Base-by-base conservation (phyloP, 2,888 invertebrate species). In the Brachynemurus nebulosus region DNA sequence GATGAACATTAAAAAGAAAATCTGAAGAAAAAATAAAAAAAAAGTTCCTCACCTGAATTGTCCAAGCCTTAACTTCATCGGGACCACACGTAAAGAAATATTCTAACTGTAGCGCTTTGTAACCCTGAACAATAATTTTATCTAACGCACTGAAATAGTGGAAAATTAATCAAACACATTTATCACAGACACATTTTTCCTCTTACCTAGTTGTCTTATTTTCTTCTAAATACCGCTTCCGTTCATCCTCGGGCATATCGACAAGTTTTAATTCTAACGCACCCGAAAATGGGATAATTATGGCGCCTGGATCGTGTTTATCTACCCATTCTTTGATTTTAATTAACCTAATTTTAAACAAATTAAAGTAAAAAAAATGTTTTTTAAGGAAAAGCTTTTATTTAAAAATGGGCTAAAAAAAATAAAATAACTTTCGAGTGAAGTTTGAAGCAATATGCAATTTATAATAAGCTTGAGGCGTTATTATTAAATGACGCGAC, bases 61-160 rank as follows among this genome's bases (percentile, higher is more conserved):
- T 97, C 98, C 98, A 99, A 18, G 96, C 97, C 66, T 96, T 97
- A 7, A 99, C 98, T 74, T 99, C 98, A 66, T 98, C 98, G 38
- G 82, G 75, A 12, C 98, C 98, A 43, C 90, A 77, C 2, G 98
- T 98, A 68, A 99, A 99, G 75, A 98, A 99, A 64, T 99, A 99
- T 64, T 91, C 86, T 56, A 99, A 68, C 57, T 95, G 91, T 42
- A 99, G 70, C 1, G 95, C 86, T 63, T 92, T 95, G 72, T 97
- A 99, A 14, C 98, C 98, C 59, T 86, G 89, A 2, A 92, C 76
- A 56, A 99, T 93, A 54, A 99, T 98, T 71, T 97, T 97, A 55
- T 93, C 92, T 59, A 98, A 68, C 7, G 86, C 86, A 64, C 93
- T 89, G 66, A 38, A 71, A 69, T 53, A 51, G n/a, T 23, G 9